Percentiles rank a stretch among this genome's conserved stretches.
These are phyloP conservation scores for Bombus soroeensis DNA, from an alignment of 1,140 invertebrate species.

Conservation along the genomic window DNA sequence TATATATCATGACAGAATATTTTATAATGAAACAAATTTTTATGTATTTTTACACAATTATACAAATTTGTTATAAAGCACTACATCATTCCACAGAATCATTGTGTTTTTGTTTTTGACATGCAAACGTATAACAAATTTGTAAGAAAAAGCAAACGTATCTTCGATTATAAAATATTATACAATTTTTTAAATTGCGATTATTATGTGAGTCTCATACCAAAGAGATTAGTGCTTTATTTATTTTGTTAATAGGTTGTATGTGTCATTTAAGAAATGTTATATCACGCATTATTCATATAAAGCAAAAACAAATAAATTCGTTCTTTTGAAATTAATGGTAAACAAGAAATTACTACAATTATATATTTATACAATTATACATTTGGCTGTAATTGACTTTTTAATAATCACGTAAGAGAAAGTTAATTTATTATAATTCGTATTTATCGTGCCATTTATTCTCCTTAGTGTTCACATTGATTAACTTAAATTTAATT, in stretches of 20 bases:
- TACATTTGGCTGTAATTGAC: slow-evolving; percentile 27
- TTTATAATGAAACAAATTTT: slow-evolving; percentile 46
- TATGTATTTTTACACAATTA: slow-evolving; percentile 16
- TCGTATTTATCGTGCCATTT: slow-evolving; percentile 56
- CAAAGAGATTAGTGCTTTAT: slow-evolving; percentile 71
- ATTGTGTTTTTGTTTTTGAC: slow-evolving; percentile 11
- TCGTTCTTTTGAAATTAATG: slow-evolving; percentile 34
- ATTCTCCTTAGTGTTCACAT: slow-evolving; percentile 34
- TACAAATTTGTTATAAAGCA: slow-evolving; percentile 41
- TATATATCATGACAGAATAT: slow-evolving; percentile 41
- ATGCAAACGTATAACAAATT: slow-evolving; percentile 7
- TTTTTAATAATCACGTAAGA: slow-evolving; percentile 10
- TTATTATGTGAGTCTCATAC: slow-evolving; percentile 57
- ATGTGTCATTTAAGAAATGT: slow-evolving; percentile 43
- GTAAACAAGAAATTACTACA: not conserved
- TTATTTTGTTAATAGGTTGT: slow-evolving; percentile 62
- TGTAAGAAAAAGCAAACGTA: not conserved
- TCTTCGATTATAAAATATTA: slow-evolving; percentile 30
- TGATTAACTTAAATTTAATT: slow-evolving; percentile 33
- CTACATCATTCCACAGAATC: not conserved
- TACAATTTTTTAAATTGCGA: slow-evolving; percentile 31
- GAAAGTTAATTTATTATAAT: slow-evolving; percentile 26
- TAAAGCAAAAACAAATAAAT: slow-evolving; percentile 30
- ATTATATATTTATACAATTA: not conserved
- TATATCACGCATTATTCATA: slow-evolving; percentile 31